phyloP scores from a whole-genome alignment of 2,888 invertebrate species.

The Seira ritae region DNA sequence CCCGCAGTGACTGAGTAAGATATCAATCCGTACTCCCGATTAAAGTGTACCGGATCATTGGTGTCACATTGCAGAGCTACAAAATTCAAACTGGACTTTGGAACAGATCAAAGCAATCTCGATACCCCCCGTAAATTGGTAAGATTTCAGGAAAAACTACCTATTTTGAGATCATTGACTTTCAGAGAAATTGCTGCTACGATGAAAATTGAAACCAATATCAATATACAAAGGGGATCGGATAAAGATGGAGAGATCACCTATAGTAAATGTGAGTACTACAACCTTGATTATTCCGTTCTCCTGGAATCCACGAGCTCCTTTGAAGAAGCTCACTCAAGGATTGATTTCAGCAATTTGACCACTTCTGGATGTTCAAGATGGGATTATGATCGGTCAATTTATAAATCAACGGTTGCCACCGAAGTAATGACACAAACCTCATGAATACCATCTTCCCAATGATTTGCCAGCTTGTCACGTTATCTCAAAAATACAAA shows the following conservation, averaged over 20 bases:
- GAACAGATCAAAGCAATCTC: conserved; percentile 70
- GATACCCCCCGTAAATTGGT: conserved; percentile 59
- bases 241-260: background rate
- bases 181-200: no score
- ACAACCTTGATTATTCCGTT: conserved; percentile 62
- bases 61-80: conserved; percentile 64
- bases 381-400: conserved; percentile 68
- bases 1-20: no score
- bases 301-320: conserved; percentile 34
- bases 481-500: no score
- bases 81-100: conserved; percentile 64
- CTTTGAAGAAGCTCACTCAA: conserved; percentile 64
- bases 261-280: conserved; percentile 66
- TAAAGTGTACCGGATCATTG: conserved; percentile 72
- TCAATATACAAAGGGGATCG: conserved; percentile 5
- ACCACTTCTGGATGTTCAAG: conserved; percentile 45
- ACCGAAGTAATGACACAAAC: conserved; percentile 65
- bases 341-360: conserved; percentile 46
- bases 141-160: no score
- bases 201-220: background rate
- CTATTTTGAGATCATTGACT: no score
- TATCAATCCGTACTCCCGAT: no score
- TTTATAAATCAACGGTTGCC: conserved; percentile 66
- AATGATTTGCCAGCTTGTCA: no score
- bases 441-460: no score